Evolutionary conservation across 2,797 vertebrate genomes (phyloP).

Genomic region (Botia almorhae): DNA sequence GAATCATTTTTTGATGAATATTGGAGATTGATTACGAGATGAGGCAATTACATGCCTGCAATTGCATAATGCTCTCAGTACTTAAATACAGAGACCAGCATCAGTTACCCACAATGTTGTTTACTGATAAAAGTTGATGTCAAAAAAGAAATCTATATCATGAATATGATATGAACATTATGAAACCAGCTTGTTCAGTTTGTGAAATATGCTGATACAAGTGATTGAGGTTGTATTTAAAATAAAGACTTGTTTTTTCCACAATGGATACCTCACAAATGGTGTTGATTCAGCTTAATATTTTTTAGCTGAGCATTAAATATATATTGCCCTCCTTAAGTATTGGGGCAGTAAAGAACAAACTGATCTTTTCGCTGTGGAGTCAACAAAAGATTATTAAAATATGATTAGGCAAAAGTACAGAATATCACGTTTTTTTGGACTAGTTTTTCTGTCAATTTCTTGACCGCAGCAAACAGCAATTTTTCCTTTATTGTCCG

Average conservation of each 20-base stretch:
- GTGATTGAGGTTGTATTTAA: conserved; percentile 89
- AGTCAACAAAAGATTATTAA: too few relatives aligned
- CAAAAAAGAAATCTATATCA: conserved; percentile 57
- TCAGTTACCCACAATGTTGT: conserved; percentile 89
- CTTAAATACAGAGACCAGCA: conserved; percentile 82
- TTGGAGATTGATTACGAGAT: conserved; percentile 79
- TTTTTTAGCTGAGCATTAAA: neutral
- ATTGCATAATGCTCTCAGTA: conserved; percentile 74
- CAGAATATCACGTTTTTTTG: too few relatives aligned
- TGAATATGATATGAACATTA: conserved; percentile 79
- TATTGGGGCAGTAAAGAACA: too few relatives aligned
- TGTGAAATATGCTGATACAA: conserved; percentile 84
- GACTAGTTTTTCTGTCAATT: too few relatives aligned
- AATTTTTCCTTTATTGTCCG: too few relatives aligned
- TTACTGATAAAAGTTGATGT: conserved; percentile 75
- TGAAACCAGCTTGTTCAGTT: conserved; percentile 83
- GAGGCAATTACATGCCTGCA: conserved; percentile 55
- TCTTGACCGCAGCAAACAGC: too few relatives aligned
- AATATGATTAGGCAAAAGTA: neutral
- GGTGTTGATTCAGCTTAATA: neutral
- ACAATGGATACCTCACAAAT: conserved; percentile 31
- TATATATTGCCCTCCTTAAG: too few relatives aligned
- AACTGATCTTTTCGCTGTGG: too few relatives aligned
- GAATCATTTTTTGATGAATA: conserved; percentile 25
- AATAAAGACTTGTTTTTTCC: conserved; percentile 80